Evolutionary conservation across 2,888 invertebrate species (phyloP).

Genomic region (Hipparchia sbordonii): DNA sequence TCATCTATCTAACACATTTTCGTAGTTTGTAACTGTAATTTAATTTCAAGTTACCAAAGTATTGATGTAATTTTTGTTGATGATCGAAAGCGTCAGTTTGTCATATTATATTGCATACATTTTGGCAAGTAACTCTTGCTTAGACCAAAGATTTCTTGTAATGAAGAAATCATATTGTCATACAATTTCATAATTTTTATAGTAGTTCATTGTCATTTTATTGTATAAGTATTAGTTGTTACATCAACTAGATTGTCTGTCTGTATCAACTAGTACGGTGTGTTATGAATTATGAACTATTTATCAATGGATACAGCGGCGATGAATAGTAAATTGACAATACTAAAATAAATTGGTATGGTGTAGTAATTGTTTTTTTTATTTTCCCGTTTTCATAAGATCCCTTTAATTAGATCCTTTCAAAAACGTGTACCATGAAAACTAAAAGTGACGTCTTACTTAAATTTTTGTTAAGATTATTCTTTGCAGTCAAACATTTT

Average conservation of each 20-base stretch:
- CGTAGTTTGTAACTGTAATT: slow-evolving; percentile 60
- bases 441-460: not conserved
- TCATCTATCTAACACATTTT: slow-evolving; percentile 46
- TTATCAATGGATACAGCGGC: slow-evolving; percentile 37
- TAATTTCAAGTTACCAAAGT: slow-evolving; percentile 77
- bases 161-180: not conserved
- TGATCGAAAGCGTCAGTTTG: slow-evolving; percentile 20
- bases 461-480: not conserved
- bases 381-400: not conserved
- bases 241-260: slow-evolving; percentile 24
- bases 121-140: not conserved
- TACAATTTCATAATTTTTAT: slow-evolving; percentile 11
- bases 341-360: slow-evolving; percentile 75
- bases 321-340: slow-evolving; percentile 69
- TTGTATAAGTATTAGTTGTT: not conserved
- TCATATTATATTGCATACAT: slow-evolving; percentile 10
- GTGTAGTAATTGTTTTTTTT: slow-evolving; percentile 56
- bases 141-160: too few species aligned
- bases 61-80: slow-evolving; percentile 49
- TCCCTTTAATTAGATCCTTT: not conserved
- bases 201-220: slow-evolving; percentile 14
- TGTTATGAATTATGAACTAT: not conserved
- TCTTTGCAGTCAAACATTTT: not conserved
- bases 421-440: not conserved
- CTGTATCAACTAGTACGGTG: slow-evolving; percentile 23